Conservation (phyloP, 1,140 invertebrate species). For the Uloborus diversus region DNA sequence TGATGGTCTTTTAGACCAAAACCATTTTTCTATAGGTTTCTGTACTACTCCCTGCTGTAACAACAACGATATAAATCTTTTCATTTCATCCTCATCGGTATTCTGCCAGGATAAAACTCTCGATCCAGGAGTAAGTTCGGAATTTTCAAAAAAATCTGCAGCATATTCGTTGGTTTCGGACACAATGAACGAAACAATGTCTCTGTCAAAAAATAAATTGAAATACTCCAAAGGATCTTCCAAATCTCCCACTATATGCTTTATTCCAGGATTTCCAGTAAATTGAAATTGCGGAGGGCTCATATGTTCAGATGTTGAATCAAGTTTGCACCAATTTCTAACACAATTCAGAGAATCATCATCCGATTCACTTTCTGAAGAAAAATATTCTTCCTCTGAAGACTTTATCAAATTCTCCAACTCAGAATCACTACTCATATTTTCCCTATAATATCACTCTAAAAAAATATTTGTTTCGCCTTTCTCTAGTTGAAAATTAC, state of each 20-base stretch:
- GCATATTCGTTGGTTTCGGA: not conserved
- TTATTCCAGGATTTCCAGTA: not conserved
- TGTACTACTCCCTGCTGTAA: not conserved
- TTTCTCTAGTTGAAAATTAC: too few relatives aligned
- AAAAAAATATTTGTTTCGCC: too few relatives aligned
- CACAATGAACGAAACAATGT: not conserved
- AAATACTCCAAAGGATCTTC: not conserved
- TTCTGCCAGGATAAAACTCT: not conserved
- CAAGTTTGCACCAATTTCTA: not conserved
- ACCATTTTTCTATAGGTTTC: not conserved
- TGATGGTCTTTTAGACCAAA: not conserved
- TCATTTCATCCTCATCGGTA: not conserved
- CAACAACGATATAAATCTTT: not conserved
- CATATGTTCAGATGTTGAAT: not conserved
- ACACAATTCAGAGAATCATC: not conserved
- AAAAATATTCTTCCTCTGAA: not conserved
- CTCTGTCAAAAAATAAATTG: not conserved
- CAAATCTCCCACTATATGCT: not conserved
- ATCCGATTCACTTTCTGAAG: not conserved
- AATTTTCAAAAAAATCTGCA: not conserved
- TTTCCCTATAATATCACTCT: too few relatives aligned
- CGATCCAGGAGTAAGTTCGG: not conserved
- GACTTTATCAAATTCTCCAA: not conserved
- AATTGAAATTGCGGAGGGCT: not conserved
- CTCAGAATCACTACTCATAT: not conserved